These are phyloP conservation scores for Lithobates pipiens DNA, from an alignment of 2,797 vertebrate genomes.

Conservation along the genomic window DNA sequence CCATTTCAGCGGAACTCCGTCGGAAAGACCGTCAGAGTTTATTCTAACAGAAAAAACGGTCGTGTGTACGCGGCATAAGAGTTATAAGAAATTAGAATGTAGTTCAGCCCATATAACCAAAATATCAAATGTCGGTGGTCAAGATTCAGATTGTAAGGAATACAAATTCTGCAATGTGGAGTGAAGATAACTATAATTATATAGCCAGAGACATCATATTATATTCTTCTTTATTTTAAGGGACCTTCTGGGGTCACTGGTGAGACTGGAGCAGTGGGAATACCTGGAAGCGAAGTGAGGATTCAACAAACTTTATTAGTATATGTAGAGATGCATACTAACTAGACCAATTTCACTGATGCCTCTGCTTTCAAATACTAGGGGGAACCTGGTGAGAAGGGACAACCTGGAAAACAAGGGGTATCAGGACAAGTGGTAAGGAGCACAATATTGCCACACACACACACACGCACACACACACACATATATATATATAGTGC, in stretches of 20 bases:
- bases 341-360: background rate
- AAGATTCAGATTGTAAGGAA: no score
- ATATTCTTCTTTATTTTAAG: constrained; percentile 67
- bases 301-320: background rate
- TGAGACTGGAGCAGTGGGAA: constrained; percentile 74
- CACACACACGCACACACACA: no score
- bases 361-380: constrained; percentile 53
- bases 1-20: no score
- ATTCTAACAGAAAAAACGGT: no score
- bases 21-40: no score
- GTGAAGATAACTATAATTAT: no score
- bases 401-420: constrained; percentile 76
- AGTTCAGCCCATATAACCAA: no score
- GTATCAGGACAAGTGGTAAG: constrained; percentile 77
- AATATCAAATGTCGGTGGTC: no score
- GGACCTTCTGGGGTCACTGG: constrained; percentile 79
- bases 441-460: no score
- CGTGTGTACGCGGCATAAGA: no score
- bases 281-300: constrained; percentile 80
- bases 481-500: no score
- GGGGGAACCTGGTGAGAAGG: constrained; percentile 79
- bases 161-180: background rate
- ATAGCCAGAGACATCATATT: background rate
- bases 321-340: background rate
- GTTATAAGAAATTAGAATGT: no score